phyloP scores from a whole-genome alignment of 2,888 invertebrate species.

The Cotesia congregata region DNA sequence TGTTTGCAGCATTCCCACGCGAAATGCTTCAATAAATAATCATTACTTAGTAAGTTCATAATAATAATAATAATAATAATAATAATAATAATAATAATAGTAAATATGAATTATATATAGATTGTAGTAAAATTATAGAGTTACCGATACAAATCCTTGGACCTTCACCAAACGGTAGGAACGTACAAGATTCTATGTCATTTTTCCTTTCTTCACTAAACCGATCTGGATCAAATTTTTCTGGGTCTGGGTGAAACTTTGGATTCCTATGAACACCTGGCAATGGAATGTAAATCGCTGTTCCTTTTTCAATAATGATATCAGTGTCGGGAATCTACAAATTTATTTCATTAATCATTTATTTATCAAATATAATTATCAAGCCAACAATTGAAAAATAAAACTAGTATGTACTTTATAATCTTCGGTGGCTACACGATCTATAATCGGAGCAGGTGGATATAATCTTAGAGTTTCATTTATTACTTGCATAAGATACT shows the following conservation, averaged over 20 bases:
- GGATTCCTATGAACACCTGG: conserved; percentile 57
- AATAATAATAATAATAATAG: background rate
- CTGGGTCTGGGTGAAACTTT: conserved; percentile 52
- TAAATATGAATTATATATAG: no score
- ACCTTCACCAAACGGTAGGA: conserved; percentile 59
- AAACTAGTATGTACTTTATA: conserved; percentile 52
- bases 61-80: background rate
- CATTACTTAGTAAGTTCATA: conserved; percentile 2
- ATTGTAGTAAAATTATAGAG: background rate
- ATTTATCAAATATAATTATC: background rate
- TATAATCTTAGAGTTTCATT: conserved; percentile 60
- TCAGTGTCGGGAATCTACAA: conserved; percentile 57
- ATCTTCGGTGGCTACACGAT: conserved; percentile 54
- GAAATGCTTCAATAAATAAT: conserved; percentile 49
- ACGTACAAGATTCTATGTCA: conserved; percentile 54
- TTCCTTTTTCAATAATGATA: conserved; percentile 57
- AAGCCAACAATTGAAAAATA: background rate
- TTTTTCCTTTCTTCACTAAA: conserved; percentile 59
- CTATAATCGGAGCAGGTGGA: conserved; percentile 60
- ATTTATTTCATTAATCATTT: background rate
- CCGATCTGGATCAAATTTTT: conserved; percentile 59
- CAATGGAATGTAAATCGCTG: conserved; percentile 53
- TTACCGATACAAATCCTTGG: conserved; percentile 37
- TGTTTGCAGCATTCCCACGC: conserved; percentile 56
- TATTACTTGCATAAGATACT: conserved; percentile 58